Evolutionary conservation across 2,888 invertebrate genomes (phyloP), one percentile per base, ranked within the genome.

Genomic region (Hydropsyche betteni): DNA sequence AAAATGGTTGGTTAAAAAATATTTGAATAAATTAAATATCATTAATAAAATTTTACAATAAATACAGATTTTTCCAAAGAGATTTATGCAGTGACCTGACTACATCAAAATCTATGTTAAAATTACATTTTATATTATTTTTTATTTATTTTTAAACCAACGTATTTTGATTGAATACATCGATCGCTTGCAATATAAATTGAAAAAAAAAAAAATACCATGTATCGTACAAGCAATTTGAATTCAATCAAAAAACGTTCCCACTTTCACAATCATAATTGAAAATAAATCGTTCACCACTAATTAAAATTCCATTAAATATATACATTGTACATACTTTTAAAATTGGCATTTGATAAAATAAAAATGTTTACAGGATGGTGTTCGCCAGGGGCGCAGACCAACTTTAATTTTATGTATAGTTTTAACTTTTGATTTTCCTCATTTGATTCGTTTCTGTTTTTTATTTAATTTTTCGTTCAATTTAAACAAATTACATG

Each of bases 341-440:
- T 79, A 77, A 77, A 75, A 76, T 73, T 79, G 74, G 74, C 50
- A 68, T 51, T 68, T 74, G 51, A 74, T 68, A 69, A 75, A 77
- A 78, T 77, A 78, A 78, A 77, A 78, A 77, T 79, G 76, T 79
- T 79, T 79, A 68, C 79, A 79, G 79, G 79, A 77, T 76, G 75
- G 78, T 76, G 79, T 76, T 78, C 76, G 75, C 75, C 78, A 75
- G 78, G 79, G 77, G 74, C 73, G 77, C 79, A 76, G 79, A 75
- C 69, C 72, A 76, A 75, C 76, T 76, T 50, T 50, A 61, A 55
- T 74, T 33, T 77, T 58, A n/a, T 55, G n/a, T 55, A 55, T 16
- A 55, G 16, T 55, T 55, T 55, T 55, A 14, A 4, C 4, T 55
- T 55, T 8, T 16, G 12, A 8, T 14, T 55, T 55, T 3, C n/a